Base-by-base conservation (phyloP, 2,797 vertebrate genomes). In the Nyctibius grandis region DNA sequence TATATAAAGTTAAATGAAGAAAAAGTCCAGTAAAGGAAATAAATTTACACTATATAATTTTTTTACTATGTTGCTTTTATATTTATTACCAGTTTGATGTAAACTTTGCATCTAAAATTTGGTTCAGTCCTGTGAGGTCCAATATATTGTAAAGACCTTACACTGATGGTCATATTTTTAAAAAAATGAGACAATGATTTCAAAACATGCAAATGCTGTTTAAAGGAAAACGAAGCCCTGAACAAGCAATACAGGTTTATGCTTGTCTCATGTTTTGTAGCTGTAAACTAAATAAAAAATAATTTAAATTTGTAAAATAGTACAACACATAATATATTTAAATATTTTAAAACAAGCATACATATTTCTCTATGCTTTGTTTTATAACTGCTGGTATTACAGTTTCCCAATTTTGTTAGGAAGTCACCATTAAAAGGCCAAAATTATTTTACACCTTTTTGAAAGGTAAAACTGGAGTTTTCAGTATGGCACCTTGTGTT, bases 1-100 rank as follows among this genome's bases (percentile, higher is more conserved):
- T 70, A 87, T 60, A 60, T 81, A 89, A 84, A 93, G 75, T 69
- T 85, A 89, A 91, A 89, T 80, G 70, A 60, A 91, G 70, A 91
- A 89, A 77, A 92, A 87, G 36, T 74, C 22, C 64, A 73, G 42
- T 38, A 40, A 38, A 87, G 54, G 31, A 89, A 91, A 91, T 83
- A 79, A 87, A 89, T 93, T 85, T 85, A 51, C 36, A 69, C 42
- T 67, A 5, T 47, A 38, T 65, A 89, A n/a, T 40, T 73, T 93
- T 93, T 91, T 82, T 91, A 73, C 42, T 89, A 31, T 74, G 29
- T 65, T 79, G 11, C 50, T 85, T 92, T 82, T 92, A 65, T 87
- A 33, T 85, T 93, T 89, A 63, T 75, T 74, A n/a, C 47, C 29
- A 80, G 38, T 47, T 79, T 69, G 54, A 67, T 47, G 14, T 79